phyloP scores from a whole-genome alignment of 1,140 invertebrate genomes.

The Planococcus citri region DNA sequence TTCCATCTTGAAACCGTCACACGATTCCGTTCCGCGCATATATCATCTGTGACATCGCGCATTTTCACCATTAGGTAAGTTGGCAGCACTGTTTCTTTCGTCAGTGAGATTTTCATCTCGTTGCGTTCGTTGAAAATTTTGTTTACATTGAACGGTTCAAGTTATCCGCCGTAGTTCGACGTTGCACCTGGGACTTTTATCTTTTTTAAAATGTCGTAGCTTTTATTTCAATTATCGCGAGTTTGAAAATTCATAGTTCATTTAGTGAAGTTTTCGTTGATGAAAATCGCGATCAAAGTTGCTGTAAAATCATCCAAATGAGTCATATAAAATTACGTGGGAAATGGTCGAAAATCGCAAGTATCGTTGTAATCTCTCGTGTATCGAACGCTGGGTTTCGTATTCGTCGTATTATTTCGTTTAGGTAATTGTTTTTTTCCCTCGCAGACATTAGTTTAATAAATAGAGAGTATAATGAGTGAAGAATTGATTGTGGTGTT shows the following conservation, averaged over 20 bases:
- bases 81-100: not conserved
- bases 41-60: no score
- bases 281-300: not conserved
- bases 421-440: no score
- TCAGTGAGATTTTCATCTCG: not conserved
- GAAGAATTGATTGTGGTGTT: conserved; percentile 73
- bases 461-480: no score
- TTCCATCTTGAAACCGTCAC: no score
- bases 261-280: no score
- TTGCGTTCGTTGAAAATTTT: not conserved
- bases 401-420: no score
- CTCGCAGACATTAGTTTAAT: no score
- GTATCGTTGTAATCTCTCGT: not conserved
- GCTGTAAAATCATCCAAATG: not conserved
- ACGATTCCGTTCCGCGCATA: no score
- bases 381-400: no score
- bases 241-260: not conserved
- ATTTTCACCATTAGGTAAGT: not conserved
- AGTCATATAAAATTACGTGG: not conserved
- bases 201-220: not conserved
- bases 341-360: not conserved
- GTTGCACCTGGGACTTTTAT: not conserved
- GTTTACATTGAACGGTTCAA: not conserved
- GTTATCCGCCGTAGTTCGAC: not conserved
- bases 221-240: not conserved